Conservation (phyloP, 2,888 invertebrate species). For the Tetrapedia diversipes region DNA sequence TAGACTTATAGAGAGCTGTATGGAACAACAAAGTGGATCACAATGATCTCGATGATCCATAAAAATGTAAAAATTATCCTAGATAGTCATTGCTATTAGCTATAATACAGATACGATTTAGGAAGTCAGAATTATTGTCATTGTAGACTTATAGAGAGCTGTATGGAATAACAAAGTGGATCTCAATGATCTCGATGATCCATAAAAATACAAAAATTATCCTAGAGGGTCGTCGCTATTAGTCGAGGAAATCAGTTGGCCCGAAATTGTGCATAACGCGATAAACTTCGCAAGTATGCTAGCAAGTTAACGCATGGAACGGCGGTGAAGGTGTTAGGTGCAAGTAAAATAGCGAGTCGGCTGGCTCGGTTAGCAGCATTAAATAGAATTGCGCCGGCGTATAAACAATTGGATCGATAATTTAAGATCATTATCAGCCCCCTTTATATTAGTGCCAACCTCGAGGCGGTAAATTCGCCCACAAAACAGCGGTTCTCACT, state of each 20-base stretch:
- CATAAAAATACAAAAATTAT: too few relatives aligned
- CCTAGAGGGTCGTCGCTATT: conserved; percentile 74
- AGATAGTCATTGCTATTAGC: too few relatives aligned
- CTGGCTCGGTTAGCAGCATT: conserved; percentile 72
- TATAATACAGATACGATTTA: too few relatives aligned
- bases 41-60: too few relatives aligned
- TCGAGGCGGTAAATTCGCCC: conserved; percentile 76
- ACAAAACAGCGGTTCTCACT: conserved; percentile 73
- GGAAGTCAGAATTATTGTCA: too few relatives aligned
- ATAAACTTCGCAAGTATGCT: conserved; percentile 77
- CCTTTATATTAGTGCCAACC: conserved; percentile 79
- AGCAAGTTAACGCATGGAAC: conserved; percentile 59
- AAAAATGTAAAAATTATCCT: too few relatives aligned
- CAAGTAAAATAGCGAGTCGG: conserved; percentile 53
- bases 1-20: too few relatives aligned
- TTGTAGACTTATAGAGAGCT: too few relatives aligned
- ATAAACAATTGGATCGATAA: conserved; percentile 83
- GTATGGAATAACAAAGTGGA: too few relatives aligned
- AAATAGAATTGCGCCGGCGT: conserved; percentile 80
- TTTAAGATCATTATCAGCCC: conserved; percentile 81
- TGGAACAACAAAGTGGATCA: too few relatives aligned
- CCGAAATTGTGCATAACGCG: conserved; percentile 76
- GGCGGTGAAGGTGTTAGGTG: conserved; percentile 59
- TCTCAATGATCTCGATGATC: too few relatives aligned
- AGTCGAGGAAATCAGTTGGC: conserved; percentile 78